phyloP scores from a whole-genome alignment of 2,113 vertebrate genomes.

The Crotalus helleri region DNA sequence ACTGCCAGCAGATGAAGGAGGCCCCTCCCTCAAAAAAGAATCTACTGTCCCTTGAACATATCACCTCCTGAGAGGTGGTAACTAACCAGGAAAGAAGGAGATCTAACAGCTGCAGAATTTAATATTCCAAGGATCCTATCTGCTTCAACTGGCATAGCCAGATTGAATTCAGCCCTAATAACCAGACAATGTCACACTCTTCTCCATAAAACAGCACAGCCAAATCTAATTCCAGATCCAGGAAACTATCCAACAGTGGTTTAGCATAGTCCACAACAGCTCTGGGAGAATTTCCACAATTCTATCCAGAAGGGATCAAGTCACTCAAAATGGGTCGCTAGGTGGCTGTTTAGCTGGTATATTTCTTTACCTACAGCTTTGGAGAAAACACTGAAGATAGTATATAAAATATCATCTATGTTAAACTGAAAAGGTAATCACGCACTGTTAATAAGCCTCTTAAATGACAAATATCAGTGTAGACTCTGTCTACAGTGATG shows the following conservation, averaged over 20 bases:
- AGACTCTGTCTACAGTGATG: background rate
- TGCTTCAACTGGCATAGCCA: background rate
- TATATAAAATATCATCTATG: background rate
- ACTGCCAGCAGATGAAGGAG: background rate
- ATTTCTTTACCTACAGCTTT: background rate
- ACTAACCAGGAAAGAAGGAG: background rate
- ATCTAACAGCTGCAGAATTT: background rate
- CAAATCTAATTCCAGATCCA: background rate
- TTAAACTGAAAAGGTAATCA: background rate
- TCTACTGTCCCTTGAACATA: background rate
- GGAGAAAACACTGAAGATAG: background rate
- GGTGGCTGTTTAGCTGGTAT: background rate
- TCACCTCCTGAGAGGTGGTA: background rate
- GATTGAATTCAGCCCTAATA: background rate
- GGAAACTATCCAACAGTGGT: background rate
- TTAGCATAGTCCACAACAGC: background rate
- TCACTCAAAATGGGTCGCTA: background rate
- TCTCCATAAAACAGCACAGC: background rate
- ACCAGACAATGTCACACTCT: background rate
- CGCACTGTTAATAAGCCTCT: background rate
- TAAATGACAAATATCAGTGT: background rate
- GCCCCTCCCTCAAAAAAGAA: background rate
- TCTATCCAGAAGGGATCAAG: background rate
- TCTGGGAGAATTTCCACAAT: background rate
- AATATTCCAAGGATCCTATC: background rate